A percentile compares a stretch with the other conserved stretches of the same genome.
Evolutionary conservation across 2,113 vertebrate genomes (phyloP).

Genomic region (Oryzias woworae): DNA sequence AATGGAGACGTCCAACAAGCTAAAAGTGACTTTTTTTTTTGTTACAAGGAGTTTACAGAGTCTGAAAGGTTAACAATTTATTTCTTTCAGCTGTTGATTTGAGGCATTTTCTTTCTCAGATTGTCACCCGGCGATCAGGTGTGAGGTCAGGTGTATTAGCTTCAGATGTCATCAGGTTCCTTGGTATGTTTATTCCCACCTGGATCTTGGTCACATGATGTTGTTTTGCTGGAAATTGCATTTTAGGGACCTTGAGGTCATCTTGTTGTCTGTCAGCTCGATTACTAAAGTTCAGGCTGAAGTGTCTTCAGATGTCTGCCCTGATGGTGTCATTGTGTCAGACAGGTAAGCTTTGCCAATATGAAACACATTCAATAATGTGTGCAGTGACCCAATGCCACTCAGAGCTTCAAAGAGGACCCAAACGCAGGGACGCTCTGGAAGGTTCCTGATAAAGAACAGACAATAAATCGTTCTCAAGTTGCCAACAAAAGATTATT

Average conservation of each 20-base stretch:
- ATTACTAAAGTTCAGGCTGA: constrained; percentile 16
- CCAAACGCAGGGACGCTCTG: background rate
- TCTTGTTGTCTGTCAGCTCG: background rate
- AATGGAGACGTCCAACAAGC: too few relatives aligned
- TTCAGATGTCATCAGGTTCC: background rate
- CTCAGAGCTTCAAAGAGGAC: background rate
- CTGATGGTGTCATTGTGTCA: constrained; percentile 18
- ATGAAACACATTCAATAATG: background rate
- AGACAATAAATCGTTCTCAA: background rate
- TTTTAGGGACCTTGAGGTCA: too few relatives aligned
- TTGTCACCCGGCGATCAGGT: too few relatives aligned
- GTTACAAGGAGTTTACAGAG: too few relatives aligned
- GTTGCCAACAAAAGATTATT: background rate
- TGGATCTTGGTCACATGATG: constrained; percentile 4
- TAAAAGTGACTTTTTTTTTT: too few relatives aligned
- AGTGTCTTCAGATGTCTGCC: constrained; percentile 27
- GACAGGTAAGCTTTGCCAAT: background rate
- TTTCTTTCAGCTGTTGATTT: too few relatives aligned
- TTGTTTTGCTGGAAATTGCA: constrained; percentile 1
- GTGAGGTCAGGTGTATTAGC: background rate
- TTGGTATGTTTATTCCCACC: constrained; percentile 4
- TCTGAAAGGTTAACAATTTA: too few relatives aligned
- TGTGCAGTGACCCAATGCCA: background rate
- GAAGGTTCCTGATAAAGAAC: background rate
- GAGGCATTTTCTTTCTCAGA: too few relatives aligned